Base-by-base conservation (phyloP, 1,140 invertebrate genomes). In the Steinernema feltiae region DNA sequence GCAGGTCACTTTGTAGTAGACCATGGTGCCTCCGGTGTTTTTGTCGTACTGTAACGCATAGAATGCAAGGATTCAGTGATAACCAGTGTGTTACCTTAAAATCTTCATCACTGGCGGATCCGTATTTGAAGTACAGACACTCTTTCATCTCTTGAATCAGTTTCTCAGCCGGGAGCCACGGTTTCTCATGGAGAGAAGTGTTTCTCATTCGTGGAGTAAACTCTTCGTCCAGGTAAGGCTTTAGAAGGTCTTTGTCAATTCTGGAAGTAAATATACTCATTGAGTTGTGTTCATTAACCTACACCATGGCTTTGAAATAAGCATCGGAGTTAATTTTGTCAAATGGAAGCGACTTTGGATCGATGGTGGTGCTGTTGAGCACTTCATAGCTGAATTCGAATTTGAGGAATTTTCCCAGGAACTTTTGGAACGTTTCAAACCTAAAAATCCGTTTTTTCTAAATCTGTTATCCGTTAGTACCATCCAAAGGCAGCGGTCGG, bases 251-350 rank as follows among this genome's bases (percentile, higher is more conserved):
- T 29, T 71, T 71, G 30, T 71, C 70, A 71, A 71, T 71, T 7
- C 70, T 71, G 35, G 30, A 69, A 69, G 30, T 71, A 3, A 31
- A n/a, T n/a, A n/a, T 71, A 17, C 30, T 32, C n/a, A 2, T 71
- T 18, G 30, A 31, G 30, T 71, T 71, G 30, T 3, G 41, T n/a
- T 3, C n/a, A 12, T 12, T 3, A 71, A 71, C 72, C 31, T 73
- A 73, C 72, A 73, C 72, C 72, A 73, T 73, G 30, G 72, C 72
- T 27, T 73, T 73, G 63, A 73, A 73, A 53, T 53, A 73, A n/a
- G 72, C 72, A 30, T 73, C 72, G 15, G 41, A 72, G 2, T 73
- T 15, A 21, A 73, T 73, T 27, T 71, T 73, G 53, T 73, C 72
- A 29, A 73, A 73, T 7, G 72, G 72, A 12, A 73, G 72, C 27